These are phyloP conservation scores for Heliconius eleuchia DNA, from an alignment of 1,140 invertebrate species.

Conservation along the genomic window DNA sequence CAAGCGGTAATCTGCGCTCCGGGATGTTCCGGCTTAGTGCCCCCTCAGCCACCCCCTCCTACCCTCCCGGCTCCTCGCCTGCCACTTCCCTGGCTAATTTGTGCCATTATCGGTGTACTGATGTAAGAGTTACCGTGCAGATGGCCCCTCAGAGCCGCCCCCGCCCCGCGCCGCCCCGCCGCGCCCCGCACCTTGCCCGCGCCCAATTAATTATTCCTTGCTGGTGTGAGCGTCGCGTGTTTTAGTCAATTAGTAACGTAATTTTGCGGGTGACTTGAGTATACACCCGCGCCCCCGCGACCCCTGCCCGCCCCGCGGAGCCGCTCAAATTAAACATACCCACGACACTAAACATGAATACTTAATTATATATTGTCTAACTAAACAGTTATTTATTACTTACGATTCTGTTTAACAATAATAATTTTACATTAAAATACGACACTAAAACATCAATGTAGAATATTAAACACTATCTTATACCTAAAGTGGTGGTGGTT, in stretches of 20 bases:
- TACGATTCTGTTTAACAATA: neutral
- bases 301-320: constrained; percentile 41
- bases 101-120: constrained; percentile 81
- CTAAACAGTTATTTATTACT: neutral
- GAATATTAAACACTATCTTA: neutral
- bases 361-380: constrained; percentile 3
- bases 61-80: constrained; percentile 42
- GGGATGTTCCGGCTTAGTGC: constrained; percentile 79
- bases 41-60: constrained; percentile 53
- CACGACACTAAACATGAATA: constrained; percentile 37
- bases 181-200: constrained; percentile 55
- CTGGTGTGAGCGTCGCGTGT: constrained; percentile 80
- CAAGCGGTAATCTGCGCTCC: constrained; percentile 80
- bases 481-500: neutral
- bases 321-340: constrained; percentile 55
- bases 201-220: constrained; percentile 80
- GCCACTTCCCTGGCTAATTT: constrained; percentile 78
- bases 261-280: constrained; percentile 80
- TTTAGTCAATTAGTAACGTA: constrained; percentile 81
- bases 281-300: constrained; percentile 47
- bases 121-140: constrained; percentile 79
- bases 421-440: neutral
- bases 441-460: neutral
- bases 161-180: constrained; percentile 50
- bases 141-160: constrained; percentile 51